Evolutionary conservation across 2,113 vertebrate genomes (phyloP).

Genomic region (Indri indri): DNA sequence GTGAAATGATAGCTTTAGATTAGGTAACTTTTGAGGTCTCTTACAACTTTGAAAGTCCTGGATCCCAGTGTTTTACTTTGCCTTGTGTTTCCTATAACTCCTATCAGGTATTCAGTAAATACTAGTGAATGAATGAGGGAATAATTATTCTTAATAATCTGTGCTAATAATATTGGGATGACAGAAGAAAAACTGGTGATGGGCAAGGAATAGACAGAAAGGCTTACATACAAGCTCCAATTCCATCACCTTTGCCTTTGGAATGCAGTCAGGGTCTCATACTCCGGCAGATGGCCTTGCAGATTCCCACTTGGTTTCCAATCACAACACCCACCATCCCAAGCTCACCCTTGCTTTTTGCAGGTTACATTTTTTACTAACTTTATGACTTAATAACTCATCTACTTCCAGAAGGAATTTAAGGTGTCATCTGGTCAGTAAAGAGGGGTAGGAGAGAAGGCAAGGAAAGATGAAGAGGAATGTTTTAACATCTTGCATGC

Average conservation of each 20-base stretch:
- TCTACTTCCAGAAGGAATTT: slow-evolving; percentile 14
- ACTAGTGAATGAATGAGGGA: background rate
- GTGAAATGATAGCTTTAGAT: slow-evolving; percentile 36
- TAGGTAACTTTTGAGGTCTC: background rate
- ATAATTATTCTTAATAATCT: slow-evolving; percentile 38
- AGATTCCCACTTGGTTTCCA: background rate
- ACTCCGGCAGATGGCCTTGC: background rate
- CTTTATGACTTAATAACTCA: background rate
- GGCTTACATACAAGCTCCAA: background rate
- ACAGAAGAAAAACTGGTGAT: slow-evolving; percentile 9
- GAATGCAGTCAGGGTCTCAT: background rate
- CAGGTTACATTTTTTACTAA: background rate
- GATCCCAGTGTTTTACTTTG: slow-evolving; percentile 21
- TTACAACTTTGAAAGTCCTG: slow-evolving; percentile 32
- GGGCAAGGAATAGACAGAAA: background rate
- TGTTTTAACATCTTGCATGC: background rate
- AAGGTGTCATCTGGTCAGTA: background rate
- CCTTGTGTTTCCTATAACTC: slow-evolving; percentile 1
- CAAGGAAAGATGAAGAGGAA: slow-evolving; percentile 14
- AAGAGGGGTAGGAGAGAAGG: background rate
- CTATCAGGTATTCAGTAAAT: background rate
- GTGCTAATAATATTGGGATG: background rate
- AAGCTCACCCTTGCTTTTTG: slow-evolving; percentile 10
- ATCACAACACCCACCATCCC: background rate
- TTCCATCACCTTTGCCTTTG: background rate